Conservation (phyloP, 2,797 vertebrate species). For the Cephalopachus bancanus region DNA sequence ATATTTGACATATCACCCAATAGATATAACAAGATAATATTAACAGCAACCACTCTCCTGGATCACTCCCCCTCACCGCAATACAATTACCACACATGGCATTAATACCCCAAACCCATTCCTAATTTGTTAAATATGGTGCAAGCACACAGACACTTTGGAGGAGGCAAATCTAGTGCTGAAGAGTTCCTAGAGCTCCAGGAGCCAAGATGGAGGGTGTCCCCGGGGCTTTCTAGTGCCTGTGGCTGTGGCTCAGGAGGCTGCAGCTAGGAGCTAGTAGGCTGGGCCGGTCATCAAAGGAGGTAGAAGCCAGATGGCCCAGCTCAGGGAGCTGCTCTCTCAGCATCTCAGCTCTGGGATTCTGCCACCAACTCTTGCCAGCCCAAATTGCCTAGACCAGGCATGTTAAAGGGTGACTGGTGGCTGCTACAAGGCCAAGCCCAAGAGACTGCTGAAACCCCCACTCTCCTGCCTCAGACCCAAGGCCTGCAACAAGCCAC, state of each 20-base stretch:
- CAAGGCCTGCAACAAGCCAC: not conserved
- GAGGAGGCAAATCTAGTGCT: constrained; percentile 71
- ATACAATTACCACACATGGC: constrained; percentile 25
- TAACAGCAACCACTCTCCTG: constrained; percentile 59
- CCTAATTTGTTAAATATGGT: constrained; percentile 65
- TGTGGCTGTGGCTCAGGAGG: constrained; percentile 39
- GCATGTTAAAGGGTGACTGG: not conserved
- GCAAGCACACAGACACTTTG: constrained; percentile 27
- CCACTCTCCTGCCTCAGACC: not conserved
- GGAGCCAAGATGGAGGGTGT: not conserved
- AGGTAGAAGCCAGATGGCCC: constrained; percentile 59
- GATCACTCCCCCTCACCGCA: not conserved
- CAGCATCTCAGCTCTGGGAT: not conserved
- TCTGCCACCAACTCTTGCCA: not conserved
- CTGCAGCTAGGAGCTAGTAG: constrained; percentile 8
- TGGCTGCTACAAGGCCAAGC: not conserved
- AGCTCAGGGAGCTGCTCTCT: not conserved
- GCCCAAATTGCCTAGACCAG: not conserved
- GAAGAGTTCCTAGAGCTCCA: not conserved
- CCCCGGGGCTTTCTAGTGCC: not conserved
- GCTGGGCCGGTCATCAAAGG: constrained; percentile 13
- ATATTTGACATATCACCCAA: constrained; percentile 62
- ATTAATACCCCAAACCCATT: constrained; percentile 60
- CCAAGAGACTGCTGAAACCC: not conserved
- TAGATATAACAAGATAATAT: constrained; percentile 4